Conservation (phyloP, 2,888 invertebrate genomes). For the Caenorhabditis sp. region DNA sequence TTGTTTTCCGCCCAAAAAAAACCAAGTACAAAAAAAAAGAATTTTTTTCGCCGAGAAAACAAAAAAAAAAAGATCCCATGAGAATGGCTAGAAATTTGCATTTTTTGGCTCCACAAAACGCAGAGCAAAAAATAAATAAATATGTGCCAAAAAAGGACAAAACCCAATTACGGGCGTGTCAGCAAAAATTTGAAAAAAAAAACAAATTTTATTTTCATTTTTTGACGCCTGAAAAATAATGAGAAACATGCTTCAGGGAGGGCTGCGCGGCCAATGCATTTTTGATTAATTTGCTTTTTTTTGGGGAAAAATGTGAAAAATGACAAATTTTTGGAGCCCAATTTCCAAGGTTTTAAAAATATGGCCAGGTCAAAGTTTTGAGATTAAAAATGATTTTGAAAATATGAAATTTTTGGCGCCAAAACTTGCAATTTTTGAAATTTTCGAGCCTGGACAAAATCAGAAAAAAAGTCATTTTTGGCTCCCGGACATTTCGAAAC, state of each 20-base stretch:
- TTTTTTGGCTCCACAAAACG: background rate
- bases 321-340: background rate
- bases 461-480: too few species aligned
- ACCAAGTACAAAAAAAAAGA: too few species aligned
- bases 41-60: constrained; percentile 4
- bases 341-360: too few species aligned
- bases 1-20: too few species aligned
- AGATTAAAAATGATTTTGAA: too few species aligned
- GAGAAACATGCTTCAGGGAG: background rate
- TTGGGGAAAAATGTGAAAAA: background rate
- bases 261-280: background rate
- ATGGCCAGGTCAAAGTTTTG: too few species aligned
- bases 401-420: too few species aligned
- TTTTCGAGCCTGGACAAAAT: too few species aligned
- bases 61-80: background rate
- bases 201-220: too few species aligned
- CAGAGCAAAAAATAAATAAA: background rate
- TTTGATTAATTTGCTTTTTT: background rate
- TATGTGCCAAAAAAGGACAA: background rate
- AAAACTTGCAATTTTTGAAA: too few species aligned
- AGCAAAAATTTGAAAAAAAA: too few species aligned
- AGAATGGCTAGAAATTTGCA: background rate
- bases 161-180: background rate
- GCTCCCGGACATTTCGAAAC: too few species aligned
- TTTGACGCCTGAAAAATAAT: background rate